Percentiles rank a stretch among this genome's conserved stretches.
Conservation (phyloP, 2,888 invertebrate species). For the Brachyopa scutellaris region DNA sequence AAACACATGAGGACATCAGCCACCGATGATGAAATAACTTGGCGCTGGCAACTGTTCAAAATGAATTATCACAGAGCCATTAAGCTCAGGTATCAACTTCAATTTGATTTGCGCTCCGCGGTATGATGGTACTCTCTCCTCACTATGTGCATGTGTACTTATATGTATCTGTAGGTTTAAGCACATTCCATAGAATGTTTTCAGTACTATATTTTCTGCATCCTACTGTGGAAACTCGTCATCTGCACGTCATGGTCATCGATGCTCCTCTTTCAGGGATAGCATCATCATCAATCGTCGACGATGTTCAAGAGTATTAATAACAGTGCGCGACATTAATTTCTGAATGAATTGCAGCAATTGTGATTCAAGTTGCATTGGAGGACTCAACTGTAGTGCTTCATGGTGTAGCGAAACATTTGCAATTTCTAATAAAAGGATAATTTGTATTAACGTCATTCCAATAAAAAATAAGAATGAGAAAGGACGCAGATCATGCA, state of each 20-base stretch:
- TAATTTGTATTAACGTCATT: slow-evolving; percentile 14
- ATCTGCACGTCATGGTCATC: slow-evolving; percentile 24
- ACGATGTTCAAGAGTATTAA: slow-evolving; percentile 61
- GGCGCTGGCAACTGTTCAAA: slow-evolving; percentile 65
- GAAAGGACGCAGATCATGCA: background rate
- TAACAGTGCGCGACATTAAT: slow-evolving; percentile 52
- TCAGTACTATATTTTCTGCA: slow-evolving; percentile 4
- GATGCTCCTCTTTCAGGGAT: slow-evolving; percentile 5
- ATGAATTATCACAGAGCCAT: slow-evolving; percentile 64
- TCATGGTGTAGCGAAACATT: slow-evolving; percentile 5
- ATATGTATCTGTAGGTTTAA: too few relatives aligned
- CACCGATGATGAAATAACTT: slow-evolving; percentile 56
- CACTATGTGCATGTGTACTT: background rate
- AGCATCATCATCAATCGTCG: slow-evolving; percentile 54
- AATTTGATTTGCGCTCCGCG: slow-evolving; percentile 53
- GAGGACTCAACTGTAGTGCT: slow-evolving; percentile 4
- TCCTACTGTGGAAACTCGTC: slow-evolving; percentile 9
- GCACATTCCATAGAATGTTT: background rate
- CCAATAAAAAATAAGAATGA: too few relatives aligned
- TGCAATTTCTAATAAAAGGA: slow-evolving; percentile 30
- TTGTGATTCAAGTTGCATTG: slow-evolving; percentile 43
- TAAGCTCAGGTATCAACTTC: slow-evolving; percentile 60
- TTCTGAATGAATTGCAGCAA: slow-evolving; percentile 58
- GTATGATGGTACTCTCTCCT: background rate
- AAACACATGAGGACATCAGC: slow-evolving; percentile 12